phyloP scores from a whole-genome alignment of 2,888 invertebrate genomes.

The Drosophila tripunctata region DNA sequence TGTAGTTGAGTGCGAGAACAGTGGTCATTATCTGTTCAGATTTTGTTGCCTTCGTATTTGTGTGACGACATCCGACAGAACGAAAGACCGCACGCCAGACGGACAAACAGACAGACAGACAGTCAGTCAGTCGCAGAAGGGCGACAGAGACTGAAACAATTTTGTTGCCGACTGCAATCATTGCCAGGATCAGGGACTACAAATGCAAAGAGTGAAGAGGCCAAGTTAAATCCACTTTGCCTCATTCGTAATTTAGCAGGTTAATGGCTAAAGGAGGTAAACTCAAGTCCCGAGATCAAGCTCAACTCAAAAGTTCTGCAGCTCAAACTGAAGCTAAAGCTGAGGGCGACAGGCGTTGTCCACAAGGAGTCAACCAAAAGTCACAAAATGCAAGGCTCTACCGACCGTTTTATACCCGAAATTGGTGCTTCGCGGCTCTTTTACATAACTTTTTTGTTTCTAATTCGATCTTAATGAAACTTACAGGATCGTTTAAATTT shows the following conservation, averaged over 20 bases:
- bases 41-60: constrained; percentile 64
- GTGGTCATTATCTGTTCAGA: constrained; percentile 77
- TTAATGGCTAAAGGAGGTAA: constrained; percentile 68
- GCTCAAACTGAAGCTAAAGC: constrained; percentile 26
- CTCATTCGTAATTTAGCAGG: constrained; percentile 76
- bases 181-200: constrained; percentile 68
- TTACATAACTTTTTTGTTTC: no score
- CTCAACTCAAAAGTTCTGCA: constrained; percentile 26
- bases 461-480: no score
- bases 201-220: constrained; percentile 29
- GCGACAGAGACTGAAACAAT: constrained; percentile 61
- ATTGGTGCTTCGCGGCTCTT: no score
- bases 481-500: no score
- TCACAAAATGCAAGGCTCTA: not conserved
- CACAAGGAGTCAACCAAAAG: constrained; percentile 29
- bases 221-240: constrained; percentile 70
- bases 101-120: constrained; percentile 14
- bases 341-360: constrained; percentile 67
- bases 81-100: constrained; percentile 8
- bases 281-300: constrained; percentile 11
- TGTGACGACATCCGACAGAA: constrained; percentile 47
- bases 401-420: not conserved
- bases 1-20: constrained; percentile 76
- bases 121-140: constrained; percentile 12
- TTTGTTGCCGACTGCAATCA: constrained; percentile 72